phyloP scores from a whole-genome alignment of 2,888 invertebrate genomes.

The Cyclophora punctaria region DNA sequence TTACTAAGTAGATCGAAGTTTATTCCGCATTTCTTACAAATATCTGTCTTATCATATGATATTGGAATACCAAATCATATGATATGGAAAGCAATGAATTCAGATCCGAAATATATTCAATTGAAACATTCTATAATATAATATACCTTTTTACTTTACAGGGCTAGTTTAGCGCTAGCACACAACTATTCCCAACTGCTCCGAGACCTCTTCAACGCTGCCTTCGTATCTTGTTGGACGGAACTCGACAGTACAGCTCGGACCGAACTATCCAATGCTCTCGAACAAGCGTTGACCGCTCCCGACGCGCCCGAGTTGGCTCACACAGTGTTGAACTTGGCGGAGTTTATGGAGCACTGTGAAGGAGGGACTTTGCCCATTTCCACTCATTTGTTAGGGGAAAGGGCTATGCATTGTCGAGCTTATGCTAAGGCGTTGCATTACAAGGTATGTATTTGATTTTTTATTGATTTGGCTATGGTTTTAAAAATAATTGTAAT shows the following conservation, averaged over 20 bases:
- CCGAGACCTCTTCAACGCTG: constrained; percentile 97
- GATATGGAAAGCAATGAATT: no score
- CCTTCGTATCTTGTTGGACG: constrained; percentile 99
- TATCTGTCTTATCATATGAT: no score
- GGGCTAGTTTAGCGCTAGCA: constrained; percentile 93
- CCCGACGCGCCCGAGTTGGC: constrained; percentile 97
- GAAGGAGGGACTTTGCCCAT: constrained; percentile 96
- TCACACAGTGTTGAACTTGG: constrained; percentile 96
- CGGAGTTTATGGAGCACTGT: constrained; percentile 99
- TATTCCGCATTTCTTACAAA: no score
- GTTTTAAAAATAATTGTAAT: background rate
- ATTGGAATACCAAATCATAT: no score
- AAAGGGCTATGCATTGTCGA: constrained; percentile 95
- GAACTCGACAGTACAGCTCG: constrained; percentile 89
- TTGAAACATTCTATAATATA: background rate
- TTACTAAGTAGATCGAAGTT: background rate
- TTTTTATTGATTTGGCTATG: background rate
- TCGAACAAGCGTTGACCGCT: constrained; percentile 92
- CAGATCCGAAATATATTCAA: background rate
- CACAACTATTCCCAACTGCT: constrained; percentile 97
- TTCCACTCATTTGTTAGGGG: constrained; percentile 89
- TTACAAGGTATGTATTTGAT: constrained; percentile 59
- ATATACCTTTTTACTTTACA: constrained; percentile 22
- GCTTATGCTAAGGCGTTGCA: constrained; percentile 79
- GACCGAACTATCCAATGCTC: constrained; percentile 87